Evolutionary conservation across 2,113 vertebrate species (phyloP).

Genomic region (Trichechus manatus): DNA sequence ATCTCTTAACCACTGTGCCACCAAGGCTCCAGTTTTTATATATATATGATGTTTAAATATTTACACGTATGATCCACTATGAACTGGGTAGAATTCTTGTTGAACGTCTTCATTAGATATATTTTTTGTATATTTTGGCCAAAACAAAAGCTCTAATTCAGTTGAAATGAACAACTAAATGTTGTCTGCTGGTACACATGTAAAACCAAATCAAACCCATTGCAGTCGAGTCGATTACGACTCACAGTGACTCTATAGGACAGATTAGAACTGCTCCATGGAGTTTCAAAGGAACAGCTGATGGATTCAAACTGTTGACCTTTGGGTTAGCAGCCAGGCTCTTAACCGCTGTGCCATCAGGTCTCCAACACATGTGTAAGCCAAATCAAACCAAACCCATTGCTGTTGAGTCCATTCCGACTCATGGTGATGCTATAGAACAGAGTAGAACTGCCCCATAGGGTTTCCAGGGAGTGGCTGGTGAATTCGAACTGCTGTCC

Average conservation of each 20-base stretch:
- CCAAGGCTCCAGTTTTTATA: not conserved
- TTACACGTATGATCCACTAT: not conserved
- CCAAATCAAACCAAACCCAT: too few relatives aligned
- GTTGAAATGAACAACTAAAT: not conserved
- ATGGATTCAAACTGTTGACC: too few relatives aligned
- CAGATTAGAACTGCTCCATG: too few relatives aligned
- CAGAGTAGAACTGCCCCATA: not conserved
- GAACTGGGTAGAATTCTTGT: not conserved
- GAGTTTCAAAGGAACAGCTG: too few relatives aligned
- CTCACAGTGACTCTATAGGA: too few relatives aligned
- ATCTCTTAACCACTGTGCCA: too few relatives aligned
- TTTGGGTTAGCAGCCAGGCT: too few relatives aligned
- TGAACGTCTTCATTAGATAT: conserved; percentile 6
- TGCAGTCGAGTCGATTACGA: too few relatives aligned
- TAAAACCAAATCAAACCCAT: too few relatives aligned
- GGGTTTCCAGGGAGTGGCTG: not conserved
- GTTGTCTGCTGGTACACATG: not conserved
- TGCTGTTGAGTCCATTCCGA: not conserved
- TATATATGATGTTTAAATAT: conserved; percentile 20
- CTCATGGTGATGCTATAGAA: not conserved
- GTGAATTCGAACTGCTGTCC: too few relatives aligned
- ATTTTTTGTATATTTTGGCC: not conserved
- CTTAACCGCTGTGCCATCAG: too few relatives aligned
- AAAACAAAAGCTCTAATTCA: not conserved
- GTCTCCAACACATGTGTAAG: too few relatives aligned